Percentiles rank a stretch among this genome's conserved stretches.
Evolutionary conservation across 2,113 vertebrate genomes (phyloP).

Genomic region (Cyanoramphus novaezelandiae): DNA sequence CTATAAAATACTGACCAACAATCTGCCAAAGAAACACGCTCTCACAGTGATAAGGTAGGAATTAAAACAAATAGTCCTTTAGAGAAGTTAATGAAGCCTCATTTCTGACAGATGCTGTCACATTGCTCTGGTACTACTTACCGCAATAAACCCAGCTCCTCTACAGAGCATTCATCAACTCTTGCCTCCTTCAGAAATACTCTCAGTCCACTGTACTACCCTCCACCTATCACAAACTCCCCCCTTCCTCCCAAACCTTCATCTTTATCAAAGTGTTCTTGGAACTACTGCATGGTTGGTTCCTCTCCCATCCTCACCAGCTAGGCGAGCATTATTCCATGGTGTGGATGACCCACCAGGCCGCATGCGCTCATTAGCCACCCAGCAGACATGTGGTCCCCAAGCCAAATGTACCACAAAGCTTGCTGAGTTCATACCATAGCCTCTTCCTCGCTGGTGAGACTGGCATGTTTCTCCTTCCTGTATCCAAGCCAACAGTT

Average conservation of each 20-base stretch:
- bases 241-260: neutral
- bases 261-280: neutral
- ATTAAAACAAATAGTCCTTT: neutral
- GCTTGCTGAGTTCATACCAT: neutral
- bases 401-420: rapidly evolving
- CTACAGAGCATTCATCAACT: rapidly evolving
- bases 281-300: neutral
- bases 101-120: neutral
- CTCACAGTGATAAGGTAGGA: neutral
- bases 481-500: neutral
- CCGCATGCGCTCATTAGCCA: neutral
- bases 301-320: neutral
- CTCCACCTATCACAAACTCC: neutral
- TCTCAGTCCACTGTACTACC: rapidly evolving
- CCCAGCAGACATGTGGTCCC: neutral
- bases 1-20: neutral
- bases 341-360: no score
- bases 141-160: neutral
- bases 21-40: neutral
- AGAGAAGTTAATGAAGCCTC: neutral
- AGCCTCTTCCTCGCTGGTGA: neutral
- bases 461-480: neutral
- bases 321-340: no score
- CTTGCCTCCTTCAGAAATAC: neutral
- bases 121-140: neutral